phyloP scores from a whole-genome alignment of 2,113 vertebrate genomes.

The Pachycephala philippinensis region DNA sequence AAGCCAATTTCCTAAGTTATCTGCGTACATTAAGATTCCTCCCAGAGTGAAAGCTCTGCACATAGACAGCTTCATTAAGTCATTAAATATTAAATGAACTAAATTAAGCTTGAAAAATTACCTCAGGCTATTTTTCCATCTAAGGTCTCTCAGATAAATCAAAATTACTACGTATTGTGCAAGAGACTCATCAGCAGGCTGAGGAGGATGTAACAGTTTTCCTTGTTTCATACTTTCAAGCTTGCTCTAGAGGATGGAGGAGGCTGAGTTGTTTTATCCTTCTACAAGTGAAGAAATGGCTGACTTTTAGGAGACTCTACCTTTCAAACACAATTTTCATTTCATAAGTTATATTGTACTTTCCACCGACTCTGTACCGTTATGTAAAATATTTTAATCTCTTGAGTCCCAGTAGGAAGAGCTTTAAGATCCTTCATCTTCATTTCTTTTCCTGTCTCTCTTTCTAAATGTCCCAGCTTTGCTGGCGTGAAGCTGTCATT shows the following conservation, averaged over 20 bases:
- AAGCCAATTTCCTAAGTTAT: conserved; percentile 55
- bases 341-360: conserved; percentile 8
- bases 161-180: conserved; percentile 45
- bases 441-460: conserved; percentile 40
- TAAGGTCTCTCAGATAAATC: conserved; percentile 63
- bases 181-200: conserved; percentile 37
- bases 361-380: background rate
- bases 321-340: conserved; percentile 40
- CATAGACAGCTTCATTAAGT: conserved; percentile 62
- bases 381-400: conserved; percentile 54
- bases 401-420: conserved; percentile 38
- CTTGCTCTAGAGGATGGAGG: background rate
- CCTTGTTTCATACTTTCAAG: background rate
- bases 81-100: conserved; percentile 75
- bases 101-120: conserved; percentile 75
- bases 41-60: conserved; percentile 57
- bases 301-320: background rate
- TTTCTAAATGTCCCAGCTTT: conserved; percentile 38
- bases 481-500: conserved; percentile 46
- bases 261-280: background rate
- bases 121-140: conserved; percentile 65
- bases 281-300: background rate
- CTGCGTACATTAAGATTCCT: conserved; percentile 43
- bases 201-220: background rate
- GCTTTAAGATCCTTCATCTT: conserved; percentile 57